Percentiles rank a stretch among this genome's conserved stretches.
Conservation (phyloP, 2,888 invertebrate species). For the Dolichomitus sp. region DNA sequence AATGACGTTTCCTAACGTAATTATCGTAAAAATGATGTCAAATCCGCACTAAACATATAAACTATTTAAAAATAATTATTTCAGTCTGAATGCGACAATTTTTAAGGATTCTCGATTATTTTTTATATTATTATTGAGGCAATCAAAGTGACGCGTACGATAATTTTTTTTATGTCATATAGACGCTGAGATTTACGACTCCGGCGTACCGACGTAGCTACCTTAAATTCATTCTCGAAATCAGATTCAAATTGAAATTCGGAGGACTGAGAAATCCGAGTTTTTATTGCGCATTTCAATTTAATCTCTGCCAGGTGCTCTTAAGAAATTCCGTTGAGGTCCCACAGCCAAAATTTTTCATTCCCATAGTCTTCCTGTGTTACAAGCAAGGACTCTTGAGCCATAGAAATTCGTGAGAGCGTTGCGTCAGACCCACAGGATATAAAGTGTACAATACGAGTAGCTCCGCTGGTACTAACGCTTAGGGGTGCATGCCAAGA, state of each 20-base stretch:
- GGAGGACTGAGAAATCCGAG: neutral
- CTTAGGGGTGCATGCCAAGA: constrained; percentile 42
- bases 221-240: too few relatives aligned
- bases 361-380: neutral
- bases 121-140: too few relatives aligned
- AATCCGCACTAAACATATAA: too few relatives aligned
- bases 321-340: neutral
- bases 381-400: neutral
- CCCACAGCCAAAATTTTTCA: constrained; percentile 5
- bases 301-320: constrained; percentile 11
- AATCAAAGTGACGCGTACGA: too few relatives aligned
- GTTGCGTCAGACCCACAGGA: constrained; percentile 40
- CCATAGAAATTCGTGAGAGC: constrained; percentile 32
- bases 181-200: too few relatives aligned
- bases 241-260: neutral
- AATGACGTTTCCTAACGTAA: too few relatives aligned
- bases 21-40: too few relatives aligned
- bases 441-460: neutral
- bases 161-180: too few relatives aligned
- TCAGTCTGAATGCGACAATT: too few relatives aligned
- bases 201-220: too few relatives aligned
- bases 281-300: neutral
- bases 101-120: too few relatives aligned
- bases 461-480: neutral
- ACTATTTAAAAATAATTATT: too few relatives aligned